Conservation (phyloP, 23 tunicate genomes). For the Botrylloides violaceus region DNA sequence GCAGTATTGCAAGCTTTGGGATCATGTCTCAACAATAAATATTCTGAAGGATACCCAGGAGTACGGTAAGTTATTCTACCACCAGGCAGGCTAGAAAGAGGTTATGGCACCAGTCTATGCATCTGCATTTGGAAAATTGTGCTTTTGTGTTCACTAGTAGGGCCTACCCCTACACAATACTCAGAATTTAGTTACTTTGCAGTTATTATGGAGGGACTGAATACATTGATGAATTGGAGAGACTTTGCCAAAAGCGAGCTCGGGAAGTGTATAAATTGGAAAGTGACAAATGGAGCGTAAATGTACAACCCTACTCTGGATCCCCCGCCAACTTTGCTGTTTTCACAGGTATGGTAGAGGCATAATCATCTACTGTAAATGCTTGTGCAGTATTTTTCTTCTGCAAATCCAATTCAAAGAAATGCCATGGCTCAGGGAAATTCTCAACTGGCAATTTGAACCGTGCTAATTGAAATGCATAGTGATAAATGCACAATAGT, state of each 20-base stretch:
- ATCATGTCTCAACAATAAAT: slow-evolving; percentile 90
- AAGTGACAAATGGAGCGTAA: slow-evolving; percentile 89
- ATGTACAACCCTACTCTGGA: slow-evolving; percentile 99
- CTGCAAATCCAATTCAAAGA: too few species aligned
- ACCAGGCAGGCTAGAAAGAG: too few species aligned
- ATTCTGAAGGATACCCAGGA: slow-evolving; percentile 99
- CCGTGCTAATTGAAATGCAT: too few species aligned
- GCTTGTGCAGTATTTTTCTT: too few species aligned
- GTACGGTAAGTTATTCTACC: slow-evolving; percentile 40
- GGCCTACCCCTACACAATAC: too few species aligned
- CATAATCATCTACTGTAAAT: too few species aligned
- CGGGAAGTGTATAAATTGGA: slow-evolving; percentile 55
- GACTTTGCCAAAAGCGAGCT: slow-evolving; percentile 81
- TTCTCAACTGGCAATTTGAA: too few species aligned
- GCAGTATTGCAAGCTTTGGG: slow-evolving; percentile 93
- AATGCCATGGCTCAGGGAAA: too few species aligned
- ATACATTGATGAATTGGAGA: slow-evolving; percentile 84
- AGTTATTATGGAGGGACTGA: slow-evolving; percentile 98
- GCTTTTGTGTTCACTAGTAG: too few species aligned
- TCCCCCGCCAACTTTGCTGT: slow-evolving; percentile 99
- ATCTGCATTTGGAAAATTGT: too few species aligned
- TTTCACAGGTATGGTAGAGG: slow-evolving; percentile 74
- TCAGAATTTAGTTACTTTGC: not conserved
- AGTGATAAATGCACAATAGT: too few species aligned
- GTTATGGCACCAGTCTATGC: too few species aligned